Conservation (phyloP, 1,140 invertebrate species). For the Teleogryllus occipitalis region DNA sequence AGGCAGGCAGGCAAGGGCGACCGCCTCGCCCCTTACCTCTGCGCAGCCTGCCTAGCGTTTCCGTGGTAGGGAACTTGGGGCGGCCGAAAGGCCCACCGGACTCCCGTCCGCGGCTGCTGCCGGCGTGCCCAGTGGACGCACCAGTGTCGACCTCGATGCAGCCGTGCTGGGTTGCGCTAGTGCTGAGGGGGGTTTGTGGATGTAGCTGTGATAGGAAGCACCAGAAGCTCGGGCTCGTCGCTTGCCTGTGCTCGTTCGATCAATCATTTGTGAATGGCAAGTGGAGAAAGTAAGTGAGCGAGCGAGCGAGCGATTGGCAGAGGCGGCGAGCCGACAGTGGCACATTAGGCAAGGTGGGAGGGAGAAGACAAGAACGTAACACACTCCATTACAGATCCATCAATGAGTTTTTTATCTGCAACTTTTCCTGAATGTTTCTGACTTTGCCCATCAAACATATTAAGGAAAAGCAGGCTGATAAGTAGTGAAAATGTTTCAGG, state of each 20-base stretch:
- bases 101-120: constrained; percentile 1
- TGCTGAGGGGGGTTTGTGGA: constrained; percentile 22
- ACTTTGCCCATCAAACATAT: too few relatives aligned
- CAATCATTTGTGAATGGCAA: too few relatives aligned
- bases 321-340: too few relatives aligned
- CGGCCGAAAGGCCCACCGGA: background rate
- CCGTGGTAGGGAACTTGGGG: constrained; percentile 16
- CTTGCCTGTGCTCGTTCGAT: constrained; percentile 33
- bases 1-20: constrained; percentile 3
- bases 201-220: constrained; percentile 38
- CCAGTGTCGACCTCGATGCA: constrained; percentile 30
- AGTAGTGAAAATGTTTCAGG: too few relatives aligned
- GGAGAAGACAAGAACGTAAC: constrained; percentile 8
- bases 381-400: background rate
- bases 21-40: constrained; percentile 20
- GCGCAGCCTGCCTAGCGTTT: constrained; percentile 21
- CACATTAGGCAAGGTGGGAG: background rate
- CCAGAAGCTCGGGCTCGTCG: constrained; percentile 39
- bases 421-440: too few relatives aligned
- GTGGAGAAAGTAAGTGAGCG: background rate
- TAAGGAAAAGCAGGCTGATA: too few relatives aligned
- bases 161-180: constrained; percentile 28
- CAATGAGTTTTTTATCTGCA: too few relatives aligned
- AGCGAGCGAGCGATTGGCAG: background rate
- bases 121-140: constrained; percentile 27